A percentile compares a stretch with the other conserved stretches of the same genome.
These are phyloP conservation scores for Typhlichthys subterraneus DNA, from an alignment of 2,797 vertebrate genomes.

Conservation along the genomic window DNA sequence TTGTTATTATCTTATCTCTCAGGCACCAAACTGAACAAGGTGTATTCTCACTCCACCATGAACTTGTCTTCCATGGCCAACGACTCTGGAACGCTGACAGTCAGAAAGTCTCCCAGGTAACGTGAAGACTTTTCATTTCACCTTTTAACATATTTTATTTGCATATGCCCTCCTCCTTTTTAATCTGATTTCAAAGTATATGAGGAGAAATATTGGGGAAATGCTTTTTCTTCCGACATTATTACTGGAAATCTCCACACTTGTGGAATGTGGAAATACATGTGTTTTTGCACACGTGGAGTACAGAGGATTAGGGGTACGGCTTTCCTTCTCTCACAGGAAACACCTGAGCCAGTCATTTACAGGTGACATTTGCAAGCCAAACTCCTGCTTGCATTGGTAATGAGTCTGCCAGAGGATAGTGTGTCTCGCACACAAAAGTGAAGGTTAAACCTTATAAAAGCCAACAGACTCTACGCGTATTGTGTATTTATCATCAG, in stretches of 20 bases:
- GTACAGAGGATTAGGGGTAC: too few species aligned
- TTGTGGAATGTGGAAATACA: too few species aligned
- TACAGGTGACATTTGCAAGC: background rate
- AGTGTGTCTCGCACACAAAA: too few species aligned
- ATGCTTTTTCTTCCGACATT: too few species aligned
- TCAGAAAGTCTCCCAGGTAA: slow-evolving; percentile 84
- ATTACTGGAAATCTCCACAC: too few species aligned
- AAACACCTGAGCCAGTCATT: background rate
- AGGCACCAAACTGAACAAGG: slow-evolving; percentile 87
- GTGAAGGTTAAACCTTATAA: too few species aligned
- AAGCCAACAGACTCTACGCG: too few species aligned
- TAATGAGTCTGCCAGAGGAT: background rate
- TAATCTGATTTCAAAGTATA: background rate
- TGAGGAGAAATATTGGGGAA: too few species aligned
- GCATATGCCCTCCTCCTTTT: background rate
- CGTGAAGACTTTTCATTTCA: background rate
- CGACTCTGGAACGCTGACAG: slow-evolving; percentile 77
- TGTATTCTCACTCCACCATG: slow-evolving; percentile 91
- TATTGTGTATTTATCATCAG: too few species aligned
- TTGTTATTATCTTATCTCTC: background rate
- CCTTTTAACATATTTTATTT: background rate
- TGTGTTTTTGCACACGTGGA: too few species aligned
- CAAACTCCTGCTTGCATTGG: background rate
- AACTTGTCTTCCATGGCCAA: slow-evolving; percentile 88
- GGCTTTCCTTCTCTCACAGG: too few species aligned